Evolutionary conservation across 2,888 invertebrate species (phyloP).

Genomic region (Catocala fraxini): DNA sequence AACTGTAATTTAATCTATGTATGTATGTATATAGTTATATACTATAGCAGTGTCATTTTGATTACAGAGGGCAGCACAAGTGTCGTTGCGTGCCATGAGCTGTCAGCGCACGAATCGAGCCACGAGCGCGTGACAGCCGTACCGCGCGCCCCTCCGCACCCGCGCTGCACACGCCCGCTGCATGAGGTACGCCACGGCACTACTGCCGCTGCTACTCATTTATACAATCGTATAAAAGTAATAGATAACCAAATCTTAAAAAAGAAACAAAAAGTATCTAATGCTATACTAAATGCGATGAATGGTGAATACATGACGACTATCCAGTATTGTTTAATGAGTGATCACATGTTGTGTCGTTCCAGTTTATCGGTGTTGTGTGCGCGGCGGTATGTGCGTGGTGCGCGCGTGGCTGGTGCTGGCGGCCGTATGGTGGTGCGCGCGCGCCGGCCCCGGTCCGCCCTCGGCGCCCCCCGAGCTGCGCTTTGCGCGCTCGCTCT

Average conservation of each 20-base stretch:
- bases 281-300: too few species aligned
- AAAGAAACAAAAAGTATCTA: too few species aligned
- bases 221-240: too few species aligned
- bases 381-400: conserved; percentile 40
- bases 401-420: conserved; percentile 69
- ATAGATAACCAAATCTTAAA: too few species aligned
- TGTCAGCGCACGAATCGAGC: conserved; percentile 24
- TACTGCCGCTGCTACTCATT: too few species aligned
- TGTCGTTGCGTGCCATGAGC: conserved; percentile 16
- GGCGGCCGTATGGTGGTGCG: conserved; percentile 69
- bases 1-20: too few species aligned
- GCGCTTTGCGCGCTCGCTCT: conserved; percentile 91
- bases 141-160: conserved; percentile 23
- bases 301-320: too few species aligned
- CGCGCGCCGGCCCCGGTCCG: conserved; percentile 62
- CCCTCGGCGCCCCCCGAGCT: conserved; percentile 63
- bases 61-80: conserved; percentile 4
- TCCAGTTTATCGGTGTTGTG: conserved; percentile 7
- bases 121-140: conserved; percentile 30
- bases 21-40: too few species aligned
- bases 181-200: conserved; percentile 33
- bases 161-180: conserved; percentile 33
- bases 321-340: too few species aligned
- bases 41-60: too few species aligned
- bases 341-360: background rate